Conservation (phyloP, 2,797 vertebrate genomes). For the Pseudomugil gertrudae region DNA sequence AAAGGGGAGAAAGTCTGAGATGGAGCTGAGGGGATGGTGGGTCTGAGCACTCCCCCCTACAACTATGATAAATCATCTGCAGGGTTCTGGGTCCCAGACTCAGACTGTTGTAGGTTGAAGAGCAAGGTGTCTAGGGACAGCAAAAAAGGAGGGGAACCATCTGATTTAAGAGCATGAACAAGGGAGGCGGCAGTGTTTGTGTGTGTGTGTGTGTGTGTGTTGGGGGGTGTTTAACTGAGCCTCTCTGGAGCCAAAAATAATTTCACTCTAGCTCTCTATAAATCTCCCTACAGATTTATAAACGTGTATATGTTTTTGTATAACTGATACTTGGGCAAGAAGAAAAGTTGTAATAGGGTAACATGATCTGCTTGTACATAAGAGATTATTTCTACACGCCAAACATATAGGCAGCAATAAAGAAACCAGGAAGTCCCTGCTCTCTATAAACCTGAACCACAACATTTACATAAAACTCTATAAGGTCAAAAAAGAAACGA, state of each 20-base stretch:
- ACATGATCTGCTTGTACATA: conserved; percentile 2
- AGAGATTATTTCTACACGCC: conserved; percentile 10
- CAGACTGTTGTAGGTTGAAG: conserved; percentile 49
- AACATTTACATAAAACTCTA: not conserved
- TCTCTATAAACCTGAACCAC: conserved; percentile 2
- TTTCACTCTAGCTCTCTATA: conserved; percentile 6
- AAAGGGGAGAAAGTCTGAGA: conserved; percentile 51
- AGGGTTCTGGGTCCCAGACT: conserved; percentile 55
- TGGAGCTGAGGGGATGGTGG: conserved; percentile 48
- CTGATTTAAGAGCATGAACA: conserved; percentile 69
- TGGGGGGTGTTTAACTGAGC: conserved; percentile 52
- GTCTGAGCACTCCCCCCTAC: conserved; percentile 30
- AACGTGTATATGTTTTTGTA: not conserved
- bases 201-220: conserved; percentile 1
- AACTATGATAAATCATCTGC: conserved; percentile 68
- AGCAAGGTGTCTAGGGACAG: conserved; percentile 64
- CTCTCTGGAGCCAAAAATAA: conserved; percentile 36
- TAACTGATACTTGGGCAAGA: not conserved
- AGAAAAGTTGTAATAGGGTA: not conserved
- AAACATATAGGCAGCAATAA: conserved; percentile 11
- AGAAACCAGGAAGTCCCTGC: conserved; percentile 5
- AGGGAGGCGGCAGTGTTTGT: conserved; percentile 36
- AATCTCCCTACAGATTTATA: conserved; percentile 9
- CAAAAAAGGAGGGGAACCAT: conserved; percentile 50
- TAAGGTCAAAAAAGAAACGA: not conserved